Base-by-base conservation (phyloP, 35 echinoderm and acorn worm species). In the Hemicentrotus pulcherrimus region DNA sequence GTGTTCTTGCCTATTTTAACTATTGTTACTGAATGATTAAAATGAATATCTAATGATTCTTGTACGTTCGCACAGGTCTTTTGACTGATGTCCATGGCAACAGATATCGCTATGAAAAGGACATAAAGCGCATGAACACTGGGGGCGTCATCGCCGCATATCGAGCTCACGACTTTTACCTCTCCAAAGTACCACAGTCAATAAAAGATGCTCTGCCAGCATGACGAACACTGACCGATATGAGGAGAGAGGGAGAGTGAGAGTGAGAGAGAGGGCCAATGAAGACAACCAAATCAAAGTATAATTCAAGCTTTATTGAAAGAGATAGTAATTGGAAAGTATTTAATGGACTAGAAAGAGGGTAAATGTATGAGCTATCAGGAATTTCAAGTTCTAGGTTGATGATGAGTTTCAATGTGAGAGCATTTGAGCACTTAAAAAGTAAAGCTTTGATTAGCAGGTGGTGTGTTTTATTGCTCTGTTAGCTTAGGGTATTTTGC, bases 81-180 rank as follows among this genome's bases (percentile, higher is more conserved):
- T 86, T 97, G 78, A 97, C 97, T 24, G 98, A 99, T 95, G 96
- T 97, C 46, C 98, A 99, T 97, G 96, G 97, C 50, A 96, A 97
- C 92, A 59, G 86, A 16, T 97, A 97, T 48, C 31, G 91, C 46
- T 99, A 97, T 86, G 95, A 99, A 71, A 99, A 99, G 46, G 98
- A 97, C 48, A 95, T 99, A 11, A 96, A 97, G 85, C 95, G 96
- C 86, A 86, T 48, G 60, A 99, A 99, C 94, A 97, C 96, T 16
- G 98, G 95, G 61, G 98, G 98, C 28, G 98, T 99, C 28, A 96
- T 99, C 47, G 98, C 98, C 58, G 96, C 98, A 31, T 96, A 95
- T 78, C 92, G 94, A 32, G 92, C 96, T 70, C 98, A 99, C 93
- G 96, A 97, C 31, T 97, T 96, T 94, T 99, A 97, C 88, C 85